Evolutionary conservation across 2,888 invertebrate genomes (phyloP).

Genomic region (Volucella bombylans): DNA sequence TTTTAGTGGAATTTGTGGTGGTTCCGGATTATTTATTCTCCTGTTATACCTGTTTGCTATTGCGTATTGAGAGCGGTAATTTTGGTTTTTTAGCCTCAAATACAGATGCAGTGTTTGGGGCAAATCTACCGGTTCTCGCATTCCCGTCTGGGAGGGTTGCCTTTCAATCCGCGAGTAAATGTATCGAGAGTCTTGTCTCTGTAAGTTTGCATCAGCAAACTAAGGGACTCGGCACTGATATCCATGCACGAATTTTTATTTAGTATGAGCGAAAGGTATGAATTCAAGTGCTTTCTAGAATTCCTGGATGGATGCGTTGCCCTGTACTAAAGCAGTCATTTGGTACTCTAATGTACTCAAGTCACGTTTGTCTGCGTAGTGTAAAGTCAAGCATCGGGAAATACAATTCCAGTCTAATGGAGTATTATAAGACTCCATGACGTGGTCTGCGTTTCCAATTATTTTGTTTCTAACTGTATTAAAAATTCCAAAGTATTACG

Average conservation of each 20-base stretch:
- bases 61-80: too few species aligned
- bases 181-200: constrained; percentile 18
- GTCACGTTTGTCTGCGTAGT: constrained; percentile 12
- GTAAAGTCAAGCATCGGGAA: background rate
- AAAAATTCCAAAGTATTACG: background rate
- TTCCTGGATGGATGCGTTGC: background rate
- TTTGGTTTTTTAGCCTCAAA: too few species aligned
- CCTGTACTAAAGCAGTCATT: background rate
- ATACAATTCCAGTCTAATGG: background rate
- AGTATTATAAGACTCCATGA: background rate
- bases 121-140: too few species aligned
- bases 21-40: too few species aligned
- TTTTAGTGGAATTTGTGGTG: too few species aligned
- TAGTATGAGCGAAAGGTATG: constrained; percentile 2
- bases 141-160: too few species aligned
- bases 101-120: too few species aligned
- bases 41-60: too few species aligned
- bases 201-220: constrained; percentile 8
- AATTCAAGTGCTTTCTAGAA: constrained; percentile 9
- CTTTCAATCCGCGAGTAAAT: background rate
- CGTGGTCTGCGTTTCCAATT: background rate
- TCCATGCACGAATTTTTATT: constrained; percentile 6
- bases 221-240: background rate
- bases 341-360: background rate
- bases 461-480: background rate